Conservation (phyloP, 2,113 vertebrate genomes). For the Cyanistes caeruleus region DNA sequence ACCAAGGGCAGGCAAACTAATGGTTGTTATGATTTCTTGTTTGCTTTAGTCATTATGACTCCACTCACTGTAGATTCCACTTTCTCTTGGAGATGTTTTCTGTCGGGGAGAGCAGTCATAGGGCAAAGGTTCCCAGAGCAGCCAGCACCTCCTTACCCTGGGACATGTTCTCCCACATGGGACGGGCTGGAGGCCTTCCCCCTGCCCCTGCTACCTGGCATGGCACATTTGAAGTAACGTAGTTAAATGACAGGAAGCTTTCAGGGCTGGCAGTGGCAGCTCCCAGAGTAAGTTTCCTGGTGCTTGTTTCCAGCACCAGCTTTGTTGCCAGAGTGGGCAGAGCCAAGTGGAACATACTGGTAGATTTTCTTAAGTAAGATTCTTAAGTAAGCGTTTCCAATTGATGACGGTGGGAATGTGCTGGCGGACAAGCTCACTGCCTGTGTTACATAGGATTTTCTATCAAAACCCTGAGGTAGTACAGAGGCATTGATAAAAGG, state of each 20-base stretch:
- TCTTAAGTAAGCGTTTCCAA: conserved; percentile 54
- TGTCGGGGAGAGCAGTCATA: conserved; percentile 18
- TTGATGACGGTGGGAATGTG: conserved; percentile 59
- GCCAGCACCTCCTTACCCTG: background rate
- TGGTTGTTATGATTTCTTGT: conserved; percentile 1
- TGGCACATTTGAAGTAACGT: background rate
- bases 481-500: conserved; percentile 27
- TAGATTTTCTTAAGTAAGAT: conserved; percentile 60
- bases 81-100: conserved; percentile 23
- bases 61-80: conserved; percentile 2
- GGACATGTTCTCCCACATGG: conserved; percentile 62
- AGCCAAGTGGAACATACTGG: background rate
- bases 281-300: conserved; percentile 22
- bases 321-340: background rate
- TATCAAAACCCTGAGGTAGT: conserved; percentile 28
- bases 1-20: conserved; percentile 33
- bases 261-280: background rate
- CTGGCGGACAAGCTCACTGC: conserved; percentile 4
- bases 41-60: conserved; percentile 66
- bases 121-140: conserved; percentile 46
- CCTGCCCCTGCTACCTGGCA: accelerated
- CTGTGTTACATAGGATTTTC: conserved; percentile 55
- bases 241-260: background rate
- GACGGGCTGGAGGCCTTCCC: background rate
- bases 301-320: background rate